These are phyloP conservation scores for Epinotia nisella DNA, from an alignment of 2,888 invertebrate species.

Conservation along the genomic window DNA sequence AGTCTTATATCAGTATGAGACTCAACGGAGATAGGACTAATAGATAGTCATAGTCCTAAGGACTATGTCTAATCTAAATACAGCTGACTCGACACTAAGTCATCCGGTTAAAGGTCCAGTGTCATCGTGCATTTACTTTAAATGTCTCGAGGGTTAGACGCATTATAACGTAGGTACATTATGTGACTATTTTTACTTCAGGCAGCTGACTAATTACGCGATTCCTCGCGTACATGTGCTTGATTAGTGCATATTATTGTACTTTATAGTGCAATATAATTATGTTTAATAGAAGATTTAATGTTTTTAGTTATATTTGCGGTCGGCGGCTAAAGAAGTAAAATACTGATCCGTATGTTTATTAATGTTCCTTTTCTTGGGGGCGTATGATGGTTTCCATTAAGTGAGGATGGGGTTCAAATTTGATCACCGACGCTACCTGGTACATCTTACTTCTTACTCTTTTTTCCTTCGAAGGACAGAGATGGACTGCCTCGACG, in stretches of 20 bases:
- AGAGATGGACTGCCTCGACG: neutral
- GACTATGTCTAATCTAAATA: neutral
- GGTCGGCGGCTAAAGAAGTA: neutral
- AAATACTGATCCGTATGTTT: no score
- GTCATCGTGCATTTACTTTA: slow-evolving; percentile 12
- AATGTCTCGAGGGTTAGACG: neutral
- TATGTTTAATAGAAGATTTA: neutral
- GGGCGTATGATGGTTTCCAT: no score
- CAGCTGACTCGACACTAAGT: neutral
- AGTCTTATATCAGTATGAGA: neutral
- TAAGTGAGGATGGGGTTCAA: no score
- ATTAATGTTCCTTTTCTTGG: no score
- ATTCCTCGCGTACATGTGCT: no score
- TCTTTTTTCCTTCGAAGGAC: neutral
- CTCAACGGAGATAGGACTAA: neutral
- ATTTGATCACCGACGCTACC: no score
- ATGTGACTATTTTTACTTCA: neutral
- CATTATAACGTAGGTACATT: neutral
- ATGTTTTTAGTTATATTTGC: neutral
- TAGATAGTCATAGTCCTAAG: no score
- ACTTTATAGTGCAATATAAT: neutral
- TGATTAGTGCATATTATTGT: neutral
- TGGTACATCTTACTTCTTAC: neutral
- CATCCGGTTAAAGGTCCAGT: slow-evolving; percentile 13
- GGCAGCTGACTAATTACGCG: neutral